Base-by-base conservation (phyloP, 2,113 vertebrate genomes). In the Tychaedon coryphoeus region DNA sequence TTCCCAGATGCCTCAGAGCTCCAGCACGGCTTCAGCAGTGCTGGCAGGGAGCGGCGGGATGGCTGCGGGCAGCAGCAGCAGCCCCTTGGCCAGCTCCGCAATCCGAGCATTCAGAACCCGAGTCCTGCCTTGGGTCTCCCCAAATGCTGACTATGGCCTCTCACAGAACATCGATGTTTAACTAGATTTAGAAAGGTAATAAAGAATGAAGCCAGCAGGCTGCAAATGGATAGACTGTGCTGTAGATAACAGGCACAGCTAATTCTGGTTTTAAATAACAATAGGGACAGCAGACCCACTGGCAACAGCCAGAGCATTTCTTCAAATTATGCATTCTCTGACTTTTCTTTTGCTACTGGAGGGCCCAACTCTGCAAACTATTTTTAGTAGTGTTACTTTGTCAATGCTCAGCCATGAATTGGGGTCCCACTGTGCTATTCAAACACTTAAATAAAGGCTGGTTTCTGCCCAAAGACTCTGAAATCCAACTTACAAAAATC, bases 191-290 rank as follows among this genome's bases (percentile, higher is more conserved):
- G 82, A 84, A 94, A 86, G 64, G 75, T 72, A 92, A 88, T 91
- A 92, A 88, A 88, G 76, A 90, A 80, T 4, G 65, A 90, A 88
- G 72, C 64, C 72, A 92, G 95, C 62, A 92, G 88, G 57, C 64
- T 58, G 69, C 3, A 9, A 92, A 77, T 40, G 60, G 92, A 74
- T 28, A 77, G 86, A 84, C 72, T 60, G 31, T 2, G 10, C 64
- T 43, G 86, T 6, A 93, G 92, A 83, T 80, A 93, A 88, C 69
- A 92, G 75, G 75, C 94, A 94, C 17, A 7, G 79, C 79, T 93
- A 83, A 90, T 90, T 96, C 92, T 93, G 69, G 54, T 95, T 95
- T 96, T 95, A 94, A 95, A 90, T 90, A 92, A 95, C 92, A 95
- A 92, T 78, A 75, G 57, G 56, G 61, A 88, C 48, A 80, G 92